Evolutionary conservation across 2,797 vertebrate species (phyloP), one percentile per base, ranked within the genome.

Genomic region (Centropyge bicolor): DNA sequence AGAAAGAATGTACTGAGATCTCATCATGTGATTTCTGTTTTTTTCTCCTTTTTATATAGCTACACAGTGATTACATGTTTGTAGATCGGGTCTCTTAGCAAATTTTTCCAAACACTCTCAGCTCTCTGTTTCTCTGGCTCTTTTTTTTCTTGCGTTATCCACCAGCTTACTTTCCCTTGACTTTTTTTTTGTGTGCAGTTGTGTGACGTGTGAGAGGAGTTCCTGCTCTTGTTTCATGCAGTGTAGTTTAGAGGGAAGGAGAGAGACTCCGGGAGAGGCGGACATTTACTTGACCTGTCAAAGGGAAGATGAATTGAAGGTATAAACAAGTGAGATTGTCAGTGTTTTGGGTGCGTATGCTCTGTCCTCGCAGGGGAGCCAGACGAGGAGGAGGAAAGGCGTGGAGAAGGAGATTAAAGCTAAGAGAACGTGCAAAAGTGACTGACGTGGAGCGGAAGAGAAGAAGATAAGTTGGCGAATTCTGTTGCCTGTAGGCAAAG

Each of bases 151-250:
- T 63, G 59, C 48, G 48, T 60, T 66, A 82, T 78, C 87, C 86
- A 80, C 36, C 86, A 78, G 87, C 88, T 90, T 90, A 90, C 80
- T 93, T 92, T 92, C 81, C 91, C 69, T 67, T 52, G 24, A n/a
- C 83, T 49, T 84, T 77, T 80, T 86, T 75, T 79, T 65, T 82
- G 57, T 41, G 11, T 74, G 74, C 83, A 82, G 64, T 67, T 57
- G 81, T 72, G 87, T 93, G 92, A 93, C 91, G 91, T 90, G 84
- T 89, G 81, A 82, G 90, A 71, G 88, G 87, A 94, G 92, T 90
- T 91, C 89, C 92, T 93, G 86, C 90, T 86, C 88, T 86, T 86
- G 87, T 92, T 90, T 86, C 83, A 78, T 48, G 68, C 84, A 65
- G 84, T 49, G 49, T 63, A 72, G 76, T 85, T 80, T 64, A 83